phyloP scores from a whole-genome alignment of 2,888 invertebrate genomes.

The Cephus sareptanus region DNA sequence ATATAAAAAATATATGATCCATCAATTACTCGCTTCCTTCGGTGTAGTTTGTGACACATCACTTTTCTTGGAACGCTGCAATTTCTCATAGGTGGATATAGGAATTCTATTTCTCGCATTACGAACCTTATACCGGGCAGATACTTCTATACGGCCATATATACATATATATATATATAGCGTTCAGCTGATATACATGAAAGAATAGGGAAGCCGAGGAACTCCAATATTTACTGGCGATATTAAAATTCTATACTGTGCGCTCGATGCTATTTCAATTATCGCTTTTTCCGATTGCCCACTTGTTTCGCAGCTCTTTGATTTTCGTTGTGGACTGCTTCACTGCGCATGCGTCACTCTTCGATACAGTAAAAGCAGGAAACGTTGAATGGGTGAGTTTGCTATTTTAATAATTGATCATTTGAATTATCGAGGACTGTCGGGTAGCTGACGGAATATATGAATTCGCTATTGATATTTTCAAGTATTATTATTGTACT shows the following conservation, averaged over 20 bases:
- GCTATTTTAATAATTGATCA: neutral
- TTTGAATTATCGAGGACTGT: neutral
- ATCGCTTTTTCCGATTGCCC: neutral
- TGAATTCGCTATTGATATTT: neutral
- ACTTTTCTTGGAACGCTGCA: neutral
- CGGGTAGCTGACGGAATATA: neutral
- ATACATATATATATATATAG: neutral
- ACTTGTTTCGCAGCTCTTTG: neutral
- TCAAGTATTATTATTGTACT: neutral
- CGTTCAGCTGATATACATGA: neutral
- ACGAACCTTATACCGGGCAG: too few species aligned
- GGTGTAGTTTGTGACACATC: neutral
- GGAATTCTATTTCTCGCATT: neutral
- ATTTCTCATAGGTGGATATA: neutral
- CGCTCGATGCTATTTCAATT: neutral
- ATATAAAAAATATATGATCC: neutral
- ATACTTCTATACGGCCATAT: too few species aligned
- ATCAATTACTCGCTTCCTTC: neutral
- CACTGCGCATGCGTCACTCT: neutral
- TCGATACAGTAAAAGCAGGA: neutral
- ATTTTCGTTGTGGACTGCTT: neutral
- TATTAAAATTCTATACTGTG: neutral
- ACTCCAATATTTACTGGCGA: neutral
- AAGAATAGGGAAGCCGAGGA: neutral
- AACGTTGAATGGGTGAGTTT: neutral